Percentiles rank a stretch among this genome's conserved stretches.
These are phyloP conservation scores for Micoletzkya japonica DNA, from an alignment of 2,888 invertebrate genomes.

Conservation along the genomic window DNA sequence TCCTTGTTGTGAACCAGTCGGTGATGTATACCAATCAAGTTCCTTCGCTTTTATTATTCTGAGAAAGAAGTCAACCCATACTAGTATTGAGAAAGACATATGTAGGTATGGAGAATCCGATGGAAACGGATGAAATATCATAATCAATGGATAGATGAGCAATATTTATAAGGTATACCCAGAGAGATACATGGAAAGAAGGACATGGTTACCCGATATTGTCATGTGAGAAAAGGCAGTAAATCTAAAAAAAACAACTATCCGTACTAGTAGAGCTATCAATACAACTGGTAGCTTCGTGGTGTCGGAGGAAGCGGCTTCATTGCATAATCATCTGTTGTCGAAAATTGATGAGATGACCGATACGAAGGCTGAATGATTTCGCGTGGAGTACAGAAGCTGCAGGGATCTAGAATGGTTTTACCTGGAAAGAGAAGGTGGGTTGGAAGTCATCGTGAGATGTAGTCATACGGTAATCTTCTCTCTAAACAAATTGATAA, in stretches of 20 bases:
- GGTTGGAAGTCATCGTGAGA: slow-evolving; percentile 22
- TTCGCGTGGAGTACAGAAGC: not conserved
- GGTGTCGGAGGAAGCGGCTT: slow-evolving; percentile 44
- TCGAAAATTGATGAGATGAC: slow-evolving; percentile 34
- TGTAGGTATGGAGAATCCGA: too few relatives aligned
- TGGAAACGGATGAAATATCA: too few relatives aligned
- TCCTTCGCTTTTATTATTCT: too few relatives aligned
- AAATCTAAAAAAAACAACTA: too few relatives aligned
- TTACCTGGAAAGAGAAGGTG: slow-evolving; percentile 25
- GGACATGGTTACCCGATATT: too few relatives aligned
- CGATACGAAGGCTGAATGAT: slow-evolving; percentile 11
- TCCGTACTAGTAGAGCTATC: not conserved
- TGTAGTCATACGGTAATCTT: slow-evolving; percentile 26
- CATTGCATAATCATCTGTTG: slow-evolving; percentile 49
- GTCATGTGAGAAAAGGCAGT: too few relatives aligned
- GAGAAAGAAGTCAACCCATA: too few relatives aligned
- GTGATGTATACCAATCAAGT: too few relatives aligned
- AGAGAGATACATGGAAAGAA: too few relatives aligned
- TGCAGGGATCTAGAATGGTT: not conserved
- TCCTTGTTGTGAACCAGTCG: not conserved
- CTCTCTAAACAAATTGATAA: slow-evolving; percentile 16
- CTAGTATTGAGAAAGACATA: too few relatives aligned
- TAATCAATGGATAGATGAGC: too few relatives aligned
- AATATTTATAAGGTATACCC: too few relatives aligned
- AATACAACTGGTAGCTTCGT: slow-evolving; percentile 1